Evolutionary conservation across 2,888 invertebrate genomes (phyloP).

Genomic region (Phyllotreta striolata): DNA sequence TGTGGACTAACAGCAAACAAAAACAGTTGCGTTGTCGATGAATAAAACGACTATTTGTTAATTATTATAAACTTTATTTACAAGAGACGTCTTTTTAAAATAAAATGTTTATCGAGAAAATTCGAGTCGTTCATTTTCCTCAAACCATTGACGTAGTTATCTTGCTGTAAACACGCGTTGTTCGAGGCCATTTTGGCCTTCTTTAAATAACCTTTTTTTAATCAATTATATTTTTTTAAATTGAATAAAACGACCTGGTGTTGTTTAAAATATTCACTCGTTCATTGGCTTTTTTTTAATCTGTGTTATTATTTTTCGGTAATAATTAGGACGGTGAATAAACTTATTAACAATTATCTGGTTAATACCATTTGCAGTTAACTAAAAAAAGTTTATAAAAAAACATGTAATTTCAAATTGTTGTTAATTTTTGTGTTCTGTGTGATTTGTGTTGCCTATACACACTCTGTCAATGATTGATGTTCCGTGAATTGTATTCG

Average conservation of each 20-base stretch:
- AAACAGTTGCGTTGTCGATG: constrained; percentile 21
- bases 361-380: constrained; percentile 24
- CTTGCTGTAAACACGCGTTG: no score
- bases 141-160: no score
- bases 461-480: no score
- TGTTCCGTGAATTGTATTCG: no score
- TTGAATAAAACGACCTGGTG: no score
- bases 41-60: constrained; percentile 24
- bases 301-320: constrained; percentile 4
- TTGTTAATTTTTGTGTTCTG: no score
- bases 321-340: constrained; percentile 19
- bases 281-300: not conserved
- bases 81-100: constrained; percentile 13
- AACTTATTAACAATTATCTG: constrained; percentile 11
- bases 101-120: not conserved
- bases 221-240: no score
- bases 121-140: not conserved
- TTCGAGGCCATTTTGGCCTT: no score
- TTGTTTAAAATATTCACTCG: not conserved
- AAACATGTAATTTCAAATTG: no score
- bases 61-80: constrained; percentile 30
- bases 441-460: no score
- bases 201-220: no score
- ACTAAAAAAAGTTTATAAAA: no score
- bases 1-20: not conserved